Base-by-base conservation (phyloP, 1,140 invertebrate genomes). In the Drosophila oshimai region DNA sequence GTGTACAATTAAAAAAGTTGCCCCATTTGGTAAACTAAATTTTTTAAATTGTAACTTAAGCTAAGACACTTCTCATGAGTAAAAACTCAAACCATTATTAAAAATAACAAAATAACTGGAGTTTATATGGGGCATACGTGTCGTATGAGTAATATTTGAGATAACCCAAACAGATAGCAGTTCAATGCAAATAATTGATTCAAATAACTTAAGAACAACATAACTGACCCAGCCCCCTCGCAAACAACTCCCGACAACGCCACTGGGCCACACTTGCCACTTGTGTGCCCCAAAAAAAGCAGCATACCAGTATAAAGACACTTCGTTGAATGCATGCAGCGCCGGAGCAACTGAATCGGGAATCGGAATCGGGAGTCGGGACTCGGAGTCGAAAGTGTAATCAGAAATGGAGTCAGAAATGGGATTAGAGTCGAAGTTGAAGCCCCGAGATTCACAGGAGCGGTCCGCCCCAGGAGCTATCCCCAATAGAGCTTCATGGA, bases 261-360 rank as follows among this genome's bases (percentile, higher is more conserved):
- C 65, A 20, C 62, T 69, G 58, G 1, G 10, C 17, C 18, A 61
- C 33, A 39, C 50, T 55, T 46, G 31, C 54, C 20, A 64, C 12
- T 45, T 36, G 24, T 34, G 17, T 49, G 44, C 15, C 28, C 15
- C 18, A 36, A 44, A 28, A 46, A 29, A 42, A 57, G 33, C 51
- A 45, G 20, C 62, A 67, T 51, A 44, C 41, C 9, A 24, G 41
- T 15, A 70, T 36, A 51, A 53, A 39, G 24, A 41, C 29, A 42
- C 61, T 58, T 57, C 34, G 65, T 57, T 31, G 41, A 57, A 33
- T 58, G 53, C 64, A 46, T 44, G 47, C 29, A 60, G 15, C 24
- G 20, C 18, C 26, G 17, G 18, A 17, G n/a, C 17, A 24, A 26
- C 29, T 26, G 50, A 36, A 29, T 44, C 22, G 42, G 54, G 34